These are phyloP conservation scores for Drosophila sucinea DNA, from an alignment of 1,140 invertebrate genomes.

Conservation along the genomic window DNA sequence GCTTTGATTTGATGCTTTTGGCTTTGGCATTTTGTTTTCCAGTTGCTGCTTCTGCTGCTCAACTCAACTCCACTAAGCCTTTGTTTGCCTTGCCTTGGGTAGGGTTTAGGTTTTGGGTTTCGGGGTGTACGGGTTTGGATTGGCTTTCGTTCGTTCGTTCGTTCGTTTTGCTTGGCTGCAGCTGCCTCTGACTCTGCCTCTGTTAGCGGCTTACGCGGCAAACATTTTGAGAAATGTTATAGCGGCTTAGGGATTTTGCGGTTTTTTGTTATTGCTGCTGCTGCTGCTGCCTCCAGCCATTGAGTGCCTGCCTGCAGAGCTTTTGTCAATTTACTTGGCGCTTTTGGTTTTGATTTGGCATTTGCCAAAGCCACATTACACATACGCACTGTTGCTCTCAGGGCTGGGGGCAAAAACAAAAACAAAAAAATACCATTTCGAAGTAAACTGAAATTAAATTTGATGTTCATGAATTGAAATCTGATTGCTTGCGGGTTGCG, in stretches of 20 bases:
- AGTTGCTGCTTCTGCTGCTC: not conserved
- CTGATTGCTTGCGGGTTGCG: not conserved
- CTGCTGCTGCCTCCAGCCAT: constrained; percentile 43
- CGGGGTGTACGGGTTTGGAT: constrained; percentile 18
- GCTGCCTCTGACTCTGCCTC: constrained; percentile 47
- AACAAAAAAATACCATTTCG: not conserved
- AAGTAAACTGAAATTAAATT: constrained; percentile 2
- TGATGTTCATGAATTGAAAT: constrained; percentile 2
- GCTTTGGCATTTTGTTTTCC: constrained; percentile 53
- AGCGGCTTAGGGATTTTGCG: constrained; percentile 73
- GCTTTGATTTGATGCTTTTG: constrained; percentile 64
- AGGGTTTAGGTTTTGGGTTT: constrained; percentile 42
- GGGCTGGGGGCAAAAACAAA: constrained; percentile 6
- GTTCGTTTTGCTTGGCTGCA: constrained; percentile 42
- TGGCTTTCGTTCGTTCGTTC: constrained; percentile 41
- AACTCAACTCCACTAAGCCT: constrained; percentile 61
- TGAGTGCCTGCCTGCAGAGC: constrained; percentile 43
- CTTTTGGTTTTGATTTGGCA: constrained; percentile 35
- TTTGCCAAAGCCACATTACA: constrained; percentile 61
- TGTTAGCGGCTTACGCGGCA: constrained; percentile 58
- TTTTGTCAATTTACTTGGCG: constrained; percentile 72
- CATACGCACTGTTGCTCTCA: constrained; percentile 62
- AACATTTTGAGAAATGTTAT: constrained; percentile 74
- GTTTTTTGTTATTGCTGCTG: constrained; percentile 71
- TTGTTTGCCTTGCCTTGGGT: constrained; percentile 64